These are phyloP conservation scores for Drosophila prolongata DNA, from an alignment of 2,888 invertebrate species.

Conservation along the genomic window DNA sequence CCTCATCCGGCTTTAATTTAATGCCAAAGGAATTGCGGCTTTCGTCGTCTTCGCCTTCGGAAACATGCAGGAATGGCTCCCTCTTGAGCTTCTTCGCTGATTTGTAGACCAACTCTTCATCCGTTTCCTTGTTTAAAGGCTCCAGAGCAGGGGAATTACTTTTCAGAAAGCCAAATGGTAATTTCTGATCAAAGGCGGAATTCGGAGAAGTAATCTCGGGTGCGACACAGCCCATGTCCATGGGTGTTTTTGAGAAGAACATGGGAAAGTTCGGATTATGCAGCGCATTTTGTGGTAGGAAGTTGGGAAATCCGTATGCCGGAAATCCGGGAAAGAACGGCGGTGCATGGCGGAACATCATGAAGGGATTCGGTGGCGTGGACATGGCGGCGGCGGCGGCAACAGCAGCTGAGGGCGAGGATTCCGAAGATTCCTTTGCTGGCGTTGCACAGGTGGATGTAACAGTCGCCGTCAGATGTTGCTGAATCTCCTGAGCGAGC, in stretches of 20 bases:
- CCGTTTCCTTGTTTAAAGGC: slow-evolving; percentile 1
- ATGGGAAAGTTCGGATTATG: slow-evolving; percentile 85
- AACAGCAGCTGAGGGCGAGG: slow-evolving; percentile 84
- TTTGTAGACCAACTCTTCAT: slow-evolving; percentile 17
- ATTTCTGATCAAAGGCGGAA: slow-evolving; percentile 35
- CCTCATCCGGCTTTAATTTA: slow-evolving; percentile 25
- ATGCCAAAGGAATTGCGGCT: slow-evolving; percentile 24
- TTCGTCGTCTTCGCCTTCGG: slow-evolving; percentile 74
- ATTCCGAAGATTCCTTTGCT: slow-evolving; percentile 15
- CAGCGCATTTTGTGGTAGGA: slow-evolving; percentile 86
- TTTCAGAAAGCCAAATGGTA: slow-evolving; percentile 16
- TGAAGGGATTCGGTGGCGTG: slow-evolving; percentile 87
- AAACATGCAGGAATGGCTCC: slow-evolving; percentile 41
- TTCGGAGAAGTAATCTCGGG: slow-evolving; percentile 75
- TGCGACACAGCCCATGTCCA: slow-evolving; percentile 85
- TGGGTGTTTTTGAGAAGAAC: slow-evolving; percentile 86
- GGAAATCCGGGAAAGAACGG: slow-evolving; percentile 88
- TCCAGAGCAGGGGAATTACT: slow-evolving; percentile 17
- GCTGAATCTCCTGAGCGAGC: neutral
- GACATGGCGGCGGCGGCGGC: slow-evolving; percentile 84
- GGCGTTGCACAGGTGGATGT: slow-evolving; percentile 11
- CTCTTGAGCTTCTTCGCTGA: slow-evolving; percentile 44
- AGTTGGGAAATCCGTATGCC: slow-evolving; percentile 85
- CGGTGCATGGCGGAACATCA: slow-evolving; percentile 89
- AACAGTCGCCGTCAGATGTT: slow-evolving; percentile 23